A percentile compares a stretch with the other conserved stretches of the same genome.
Evolutionary conservation across 2,113 vertebrate species (phyloP).

Genomic region (Irena cyanogastra): DNA sequence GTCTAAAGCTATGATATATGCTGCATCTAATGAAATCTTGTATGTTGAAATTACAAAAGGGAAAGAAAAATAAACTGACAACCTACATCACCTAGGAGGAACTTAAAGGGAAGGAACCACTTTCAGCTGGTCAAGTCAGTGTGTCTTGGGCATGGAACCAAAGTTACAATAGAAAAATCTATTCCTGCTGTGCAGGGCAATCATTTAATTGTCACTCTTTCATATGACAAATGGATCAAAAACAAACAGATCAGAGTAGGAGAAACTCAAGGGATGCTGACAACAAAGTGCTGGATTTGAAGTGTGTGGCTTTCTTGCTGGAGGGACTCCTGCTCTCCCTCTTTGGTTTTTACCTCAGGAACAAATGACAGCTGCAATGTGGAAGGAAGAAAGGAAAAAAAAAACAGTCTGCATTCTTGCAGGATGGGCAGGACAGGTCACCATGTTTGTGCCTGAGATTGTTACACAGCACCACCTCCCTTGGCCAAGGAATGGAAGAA

Average conservation of each 20-base stretch:
- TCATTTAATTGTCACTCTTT: conserved; percentile 69
- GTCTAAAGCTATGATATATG: conserved; percentile 77
- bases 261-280: conserved; percentile 63
- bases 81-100: conserved; percentile 53
- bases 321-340: conserved; percentile 54
- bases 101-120: conserved; percentile 51
- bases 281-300: conserved; percentile 55
- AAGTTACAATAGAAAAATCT: conserved; percentile 83
- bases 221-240: conserved; percentile 50
- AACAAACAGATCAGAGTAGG: conserved; percentile 60
- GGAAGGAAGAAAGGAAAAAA: background rate
- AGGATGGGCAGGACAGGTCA: background rate
- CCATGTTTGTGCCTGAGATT: background rate
- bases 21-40: conserved; percentile 75
- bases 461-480: background rate
- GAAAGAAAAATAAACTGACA: conserved; percentile 45
- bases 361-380: conserved; percentile 63
- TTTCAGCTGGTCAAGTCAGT: conserved; percentile 67
- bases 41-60: conserved; percentile 60
- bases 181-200: conserved; percentile 95
- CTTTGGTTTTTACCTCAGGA: conserved; percentile 81
- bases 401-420: background rate
- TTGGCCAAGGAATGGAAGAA: background rate
- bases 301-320: conserved; percentile 69
- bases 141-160: conserved; percentile 85